phyloP scores from a whole-genome alignment of 2,888 invertebrate species.

The Trypoxylon attenuatum region DNA sequence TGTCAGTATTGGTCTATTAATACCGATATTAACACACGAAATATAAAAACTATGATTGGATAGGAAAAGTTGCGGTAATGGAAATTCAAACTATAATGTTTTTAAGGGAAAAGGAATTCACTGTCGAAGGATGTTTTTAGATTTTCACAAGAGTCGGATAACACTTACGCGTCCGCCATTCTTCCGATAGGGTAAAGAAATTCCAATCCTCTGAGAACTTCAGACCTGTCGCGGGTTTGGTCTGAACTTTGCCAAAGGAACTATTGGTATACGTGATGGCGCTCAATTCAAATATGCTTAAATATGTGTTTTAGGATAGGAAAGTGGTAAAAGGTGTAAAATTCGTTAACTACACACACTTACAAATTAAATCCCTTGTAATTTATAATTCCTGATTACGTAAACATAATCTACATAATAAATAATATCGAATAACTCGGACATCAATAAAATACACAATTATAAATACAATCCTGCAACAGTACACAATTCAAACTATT shows the following conservation, averaged over 20 bases:
- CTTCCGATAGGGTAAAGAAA: constrained; percentile 55
- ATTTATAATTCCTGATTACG: too few relatives aligned
- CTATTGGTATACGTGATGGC: neutral
- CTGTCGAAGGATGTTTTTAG: constrained; percentile 57
- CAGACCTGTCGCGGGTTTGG: neutral
- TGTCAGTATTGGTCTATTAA: constrained; percentile 11
- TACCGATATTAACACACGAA: neutral
- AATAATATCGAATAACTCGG: too few relatives aligned
- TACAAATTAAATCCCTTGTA: too few relatives aligned
- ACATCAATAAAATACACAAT: too few relatives aligned
- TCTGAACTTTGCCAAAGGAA: constrained; percentile 4
- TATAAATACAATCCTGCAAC: too few relatives aligned
- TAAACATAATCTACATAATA: too few relatives aligned
- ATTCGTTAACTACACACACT: too few relatives aligned
- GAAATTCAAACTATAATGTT: constrained; percentile 19
- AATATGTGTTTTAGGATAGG: too few relatives aligned
- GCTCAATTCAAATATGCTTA: constrained; percentile 15
- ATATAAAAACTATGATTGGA: constrained; percentile 40
- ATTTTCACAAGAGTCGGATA: constrained; percentile 50
- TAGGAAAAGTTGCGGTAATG: constrained; percentile 8
- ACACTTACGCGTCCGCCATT: constrained; percentile 70
- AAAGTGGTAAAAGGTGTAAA: too few relatives aligned
- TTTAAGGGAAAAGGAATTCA: neutral
- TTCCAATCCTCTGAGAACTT: constrained; percentile 11
- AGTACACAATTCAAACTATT: too few relatives aligned